Evolutionary conservation across 64 coral and sea anemone species (phyloP), one percentile per base, ranked within the genome.

Genomic region (Dendrophyllia cribrosa): DNA sequence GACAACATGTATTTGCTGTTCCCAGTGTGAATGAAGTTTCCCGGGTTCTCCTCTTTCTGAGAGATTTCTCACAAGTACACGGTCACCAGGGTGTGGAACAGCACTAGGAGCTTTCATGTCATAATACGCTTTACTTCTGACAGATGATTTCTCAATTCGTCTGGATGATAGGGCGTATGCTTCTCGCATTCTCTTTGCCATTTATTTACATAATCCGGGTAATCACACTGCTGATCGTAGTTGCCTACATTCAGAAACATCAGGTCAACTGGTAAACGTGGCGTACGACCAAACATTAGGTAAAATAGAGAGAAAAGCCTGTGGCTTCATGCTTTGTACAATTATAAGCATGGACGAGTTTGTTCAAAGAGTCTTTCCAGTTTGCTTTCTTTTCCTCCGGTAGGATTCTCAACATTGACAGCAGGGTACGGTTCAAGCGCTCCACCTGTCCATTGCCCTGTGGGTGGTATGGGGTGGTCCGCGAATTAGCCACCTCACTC

Each of bases 1-100:
- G 24, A 86, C 90, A 65, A 86, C 81, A 67, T 86, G 82, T 16
- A 92, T 84, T n/a, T 92, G 70, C 73, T 92, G n/a, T 50, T 92
- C 90, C 81, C 90, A 86, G 21, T 83, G 85, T 7, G 69, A 68
- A 59, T 68, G 79, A 24, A 86, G 79, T 85, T 86, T 86, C 8
- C 90, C 81, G 7, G 75, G 88, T 25, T 59, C 88, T 19, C 81
- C 72, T 22, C 81, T 82, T 24, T 69, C 68, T 59, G 79, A 85
- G 6, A 92, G 45, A n/a, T 92, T 92, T 17, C 90, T 69, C 9
- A 86, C 90, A 12, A 92, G 90, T 9, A 92, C 90, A 20, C 90
- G 44, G 66, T 92, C 90, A 25, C 90, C 90, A 69, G n/a, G 66
- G 66, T 69, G 10, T 5, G 23, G 66, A 69, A 69, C 66, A 20